These are phyloP conservation scores for Eristalis intricaria DNA, from an alignment of 2,888 invertebrate genomes.

Conservation along the genomic window DNA sequence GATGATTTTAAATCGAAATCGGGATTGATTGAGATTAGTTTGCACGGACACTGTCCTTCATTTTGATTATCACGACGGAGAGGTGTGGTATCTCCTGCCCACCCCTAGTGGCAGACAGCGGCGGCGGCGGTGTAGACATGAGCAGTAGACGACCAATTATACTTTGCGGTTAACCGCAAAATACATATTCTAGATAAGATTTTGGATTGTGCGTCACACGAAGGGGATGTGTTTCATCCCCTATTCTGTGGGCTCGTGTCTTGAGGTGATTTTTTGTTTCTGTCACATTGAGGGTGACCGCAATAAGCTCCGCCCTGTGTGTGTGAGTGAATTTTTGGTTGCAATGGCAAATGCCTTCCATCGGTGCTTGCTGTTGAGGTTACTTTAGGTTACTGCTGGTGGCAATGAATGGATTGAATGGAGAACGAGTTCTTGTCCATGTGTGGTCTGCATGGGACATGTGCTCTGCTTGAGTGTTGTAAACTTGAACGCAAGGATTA, in stretches of 20 bases:
- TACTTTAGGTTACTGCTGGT: too few relatives aligned
- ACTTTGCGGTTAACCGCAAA: constrained; percentile 82
- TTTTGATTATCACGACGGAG: constrained; percentile 39
- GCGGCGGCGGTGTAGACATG: constrained; percentile 68
- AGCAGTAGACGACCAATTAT: constrained; percentile 80
- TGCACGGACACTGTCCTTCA: constrained; percentile 42
- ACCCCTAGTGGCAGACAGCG: constrained; percentile 4
- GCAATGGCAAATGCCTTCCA: neutral
- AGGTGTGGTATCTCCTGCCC: constrained; percentile 32
- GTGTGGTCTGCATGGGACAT: too few relatives aligned
- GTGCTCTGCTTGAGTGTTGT: too few relatives aligned
- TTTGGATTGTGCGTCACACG: constrained; percentile 64
- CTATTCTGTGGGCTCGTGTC: constrained; percentile 49
- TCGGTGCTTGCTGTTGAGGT: neutral
- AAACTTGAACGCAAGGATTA: too few relatives aligned
- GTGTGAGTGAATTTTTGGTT: neutral
- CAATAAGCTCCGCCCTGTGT: constrained; percentile 84
- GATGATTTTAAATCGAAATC: neutral
- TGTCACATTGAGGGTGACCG: constrained; percentile 79
- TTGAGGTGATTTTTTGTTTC: constrained; percentile 58
- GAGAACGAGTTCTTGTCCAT: too few relatives aligned
- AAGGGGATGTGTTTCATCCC: constrained; percentile 60
- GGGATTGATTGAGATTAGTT: neutral
- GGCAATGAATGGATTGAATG: too few relatives aligned
- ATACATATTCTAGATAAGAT: constrained; percentile 79